phyloP scores from a whole-genome alignment of 2,797 vertebrate genomes.

The Pipistrellus nathusii region DNA sequence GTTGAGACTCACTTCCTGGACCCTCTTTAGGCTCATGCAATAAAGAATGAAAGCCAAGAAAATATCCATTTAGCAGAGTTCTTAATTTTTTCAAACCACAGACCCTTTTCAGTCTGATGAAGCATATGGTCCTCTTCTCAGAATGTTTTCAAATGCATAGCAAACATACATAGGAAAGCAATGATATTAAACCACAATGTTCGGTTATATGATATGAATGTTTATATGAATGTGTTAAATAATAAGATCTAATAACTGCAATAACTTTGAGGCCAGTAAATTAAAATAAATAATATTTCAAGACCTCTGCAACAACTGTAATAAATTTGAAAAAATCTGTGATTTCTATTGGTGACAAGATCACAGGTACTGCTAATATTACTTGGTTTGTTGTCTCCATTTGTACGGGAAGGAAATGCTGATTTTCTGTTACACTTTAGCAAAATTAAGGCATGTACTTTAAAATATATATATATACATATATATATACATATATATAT shows the following conservation, averaged over 20 bases:
- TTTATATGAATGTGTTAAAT: constrained; percentile 29
- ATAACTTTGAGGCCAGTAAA: too few relatives aligned
- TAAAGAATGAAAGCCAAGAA: constrained; percentile 40
- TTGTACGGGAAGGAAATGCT: background rate
- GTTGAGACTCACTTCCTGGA: background rate
- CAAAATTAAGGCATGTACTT: background rate
- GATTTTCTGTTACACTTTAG: background rate
- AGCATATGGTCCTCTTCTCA: background rate
- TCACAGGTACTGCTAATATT: background rate
- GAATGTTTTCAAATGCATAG: constrained; percentile 10
- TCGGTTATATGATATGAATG: background rate
- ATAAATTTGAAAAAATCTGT: background rate
- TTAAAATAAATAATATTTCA: constrained; percentile 22
- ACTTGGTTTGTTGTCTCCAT: constrained; percentile 14
- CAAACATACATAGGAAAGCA: background rate
- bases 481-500: too few relatives aligned
- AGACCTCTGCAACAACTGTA: background rate
- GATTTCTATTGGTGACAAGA: background rate
- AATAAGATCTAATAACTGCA: background rate
- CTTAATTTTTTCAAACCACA: constrained; percentile 8
- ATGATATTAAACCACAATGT: background rate
- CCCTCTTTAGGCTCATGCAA: background rate
- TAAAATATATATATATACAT: too few relatives aligned
- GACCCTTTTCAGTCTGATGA: background rate
- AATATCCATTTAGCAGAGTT: constrained; percentile 5